These are phyloP conservation scores for Poeciliopsis prolifica DNA, from an alignment of 2,113 vertebrate genomes.

Conservation along the genomic window DNA sequence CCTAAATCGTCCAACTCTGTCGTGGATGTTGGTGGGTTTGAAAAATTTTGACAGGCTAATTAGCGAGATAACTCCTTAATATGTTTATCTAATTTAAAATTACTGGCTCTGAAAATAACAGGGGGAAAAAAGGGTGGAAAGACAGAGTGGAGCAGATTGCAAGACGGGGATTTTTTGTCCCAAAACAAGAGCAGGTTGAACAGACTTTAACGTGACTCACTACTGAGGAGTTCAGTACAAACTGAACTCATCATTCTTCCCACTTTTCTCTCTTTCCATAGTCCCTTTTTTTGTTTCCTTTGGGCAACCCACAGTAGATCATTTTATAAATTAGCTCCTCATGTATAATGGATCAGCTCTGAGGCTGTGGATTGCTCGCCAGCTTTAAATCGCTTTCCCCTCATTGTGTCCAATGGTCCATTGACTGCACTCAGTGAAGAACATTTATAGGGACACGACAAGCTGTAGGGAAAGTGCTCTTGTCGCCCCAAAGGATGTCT, in stretches of 20 bases:
- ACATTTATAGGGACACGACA: neutral
- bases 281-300: neutral
- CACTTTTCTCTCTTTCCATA: neutral
- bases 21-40: no score
- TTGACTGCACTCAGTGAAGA: constrained; percentile 36
- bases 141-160: no score
- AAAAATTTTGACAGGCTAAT: no score
- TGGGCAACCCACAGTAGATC: constrained; percentile 26
- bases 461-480: neutral
- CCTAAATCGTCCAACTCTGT: no score
- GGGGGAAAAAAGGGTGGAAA: no score
- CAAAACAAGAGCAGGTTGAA: no score
- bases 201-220: neutral
- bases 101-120: no score
- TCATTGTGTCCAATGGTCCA: constrained; percentile 14
- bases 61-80: no score
- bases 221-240: neutral
- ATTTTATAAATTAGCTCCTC: constrained; percentile 30
- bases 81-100: no score
- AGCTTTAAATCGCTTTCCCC: constrained; percentile 19
- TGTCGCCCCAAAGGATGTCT: neutral
- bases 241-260: neutral
- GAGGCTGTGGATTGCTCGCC: constrained; percentile 9
- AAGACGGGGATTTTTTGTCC: no score
- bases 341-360: constrained; percentile 52